A percentile compares a stretch with the other conserved stretches of the same genome.
phyloP scores from a whole-genome alignment of 1,140 invertebrate species.

The fruit fly (Drosophila melanogaster) region Release_6_plus_ISO1_MT NT_033777.3:8711001-8711500 shows the following conservation, averaged over 20 bases:
- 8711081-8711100: conserved; percentile 34
- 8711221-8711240: conserved; percentile 18
- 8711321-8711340: conserved; percentile 42
- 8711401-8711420: conserved; percentile 35
- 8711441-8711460: conserved; percentile 6
- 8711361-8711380: not conserved
- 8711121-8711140: conserved; percentile 79
- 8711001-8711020: conserved; percentile 83
- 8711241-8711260: conserved; percentile 77
- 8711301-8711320: conserved; percentile 5
- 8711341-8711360: conserved; percentile 15
- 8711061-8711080: not conserved
- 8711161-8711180: conserved; percentile 66
- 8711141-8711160: conserved; percentile 81
- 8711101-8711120: conserved; percentile 57
- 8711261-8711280: conserved; percentile 64
- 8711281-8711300: conserved; percentile 19
- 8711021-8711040: conserved; percentile 81
- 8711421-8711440: conserved; percentile 8
- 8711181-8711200: conserved; percentile 71
- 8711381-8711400: conserved; percentile 25
- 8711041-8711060: conserved; percentile 49
- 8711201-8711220: conserved; percentile 31
- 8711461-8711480: not conserved
- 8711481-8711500: not conserved